Base-by-base conservation (phyloP, 2,113 vertebrate genomes). In the Eulemur rufifrons region DNA sequence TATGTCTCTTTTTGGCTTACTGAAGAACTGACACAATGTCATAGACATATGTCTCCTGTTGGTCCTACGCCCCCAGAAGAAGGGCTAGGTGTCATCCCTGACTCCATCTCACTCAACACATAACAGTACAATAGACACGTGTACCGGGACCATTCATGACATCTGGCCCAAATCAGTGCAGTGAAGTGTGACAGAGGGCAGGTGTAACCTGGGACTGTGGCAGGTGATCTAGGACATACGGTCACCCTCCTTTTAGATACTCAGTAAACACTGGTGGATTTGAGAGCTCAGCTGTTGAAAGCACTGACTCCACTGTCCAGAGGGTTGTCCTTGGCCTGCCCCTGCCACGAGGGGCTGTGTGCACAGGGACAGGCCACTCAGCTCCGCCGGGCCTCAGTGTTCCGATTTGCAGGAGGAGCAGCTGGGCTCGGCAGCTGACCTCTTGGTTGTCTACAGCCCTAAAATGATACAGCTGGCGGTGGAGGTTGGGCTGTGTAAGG, bases 11-110 rank as follows among this genome's bases (percentile, higher is more conserved):
- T 37, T 34, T 83, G 37, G 68, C 59, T 64, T 84, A 9, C 2
- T 37, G 52, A 2, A 61, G 29, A 13, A 18, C 42, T 52, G 34
- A 42, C 12, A 6, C 32, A 14, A 0, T 73, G 20, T 63, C 15
- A 32, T 34, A 84, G 42, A n/a, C 42, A 64, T 23, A 25, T 14
- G 11, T 7, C 18, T 64, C 4, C 18, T 50, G 17, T 66, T 66
- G 42, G 61, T 50, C 66, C 50, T 71, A 42, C 39, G 6, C 9
- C 45, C 64, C 39, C 50, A 9, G 50, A 86, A 52, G 84, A 56
- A 86, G 10, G 66, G 32, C 18, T 47, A 47, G 3, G 18, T 73
- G 34, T 86, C 17, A 7, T 34, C 23, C 32, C 15, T 47, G 54
- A 74, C 39, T 81, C 42, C 4, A 5, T 95, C 54, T 64, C 81